A percentile compares a stretch with the other conserved stretches of the same genome.
Evolutionary conservation across 2,888 invertebrate species (phyloP).

Genomic region (Spialia ferax): DNA sequence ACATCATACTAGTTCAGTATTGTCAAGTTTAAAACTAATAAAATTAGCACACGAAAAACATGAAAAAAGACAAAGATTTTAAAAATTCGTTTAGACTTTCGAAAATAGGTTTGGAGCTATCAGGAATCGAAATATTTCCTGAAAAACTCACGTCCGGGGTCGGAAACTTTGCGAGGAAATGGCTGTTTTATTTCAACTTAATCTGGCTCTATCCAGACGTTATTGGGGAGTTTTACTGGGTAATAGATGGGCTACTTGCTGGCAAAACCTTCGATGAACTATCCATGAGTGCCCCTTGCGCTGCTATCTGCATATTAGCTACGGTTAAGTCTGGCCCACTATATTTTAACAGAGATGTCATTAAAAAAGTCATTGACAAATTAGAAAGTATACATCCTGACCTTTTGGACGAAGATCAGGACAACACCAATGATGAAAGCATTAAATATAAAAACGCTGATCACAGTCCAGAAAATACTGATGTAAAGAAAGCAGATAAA

Average conservation of each 20-base stretch:
- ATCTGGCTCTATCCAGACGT: constrained; percentile 59
- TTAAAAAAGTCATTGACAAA: constrained; percentile 54
- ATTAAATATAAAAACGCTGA: neutral
- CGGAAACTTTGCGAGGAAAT: constrained; percentile 48
- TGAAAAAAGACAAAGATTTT: constrained; percentile 43
- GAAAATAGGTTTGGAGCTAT: constrained; percentile 54
- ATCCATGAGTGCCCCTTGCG: constrained; percentile 61
- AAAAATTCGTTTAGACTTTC: constrained; percentile 55
- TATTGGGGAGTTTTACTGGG: constrained; percentile 61
- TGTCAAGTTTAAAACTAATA: neutral
- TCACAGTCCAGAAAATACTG: neutral
- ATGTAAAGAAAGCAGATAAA: neutral
- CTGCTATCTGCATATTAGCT: constrained; percentile 58
- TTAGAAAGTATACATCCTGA: constrained; percentile 60
- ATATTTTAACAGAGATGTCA: constrained; percentile 52
- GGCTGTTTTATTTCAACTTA: constrained; percentile 56
- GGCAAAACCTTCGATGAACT: constrained; percentile 62
- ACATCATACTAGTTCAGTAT: neutral
- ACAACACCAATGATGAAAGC: neutral
- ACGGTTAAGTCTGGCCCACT: constrained; percentile 59
- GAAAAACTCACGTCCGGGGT: constrained; percentile 41
- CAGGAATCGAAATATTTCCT: constrained; percentile 58
- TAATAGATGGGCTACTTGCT: constrained; percentile 56
- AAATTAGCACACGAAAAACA: neutral
- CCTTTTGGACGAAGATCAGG: neutral